Evolutionary conservation across 2,113 vertebrate genomes (phyloP), one percentile per base, ranked within the genome.

Genomic region (Bambusicola thoracicus): DNA sequence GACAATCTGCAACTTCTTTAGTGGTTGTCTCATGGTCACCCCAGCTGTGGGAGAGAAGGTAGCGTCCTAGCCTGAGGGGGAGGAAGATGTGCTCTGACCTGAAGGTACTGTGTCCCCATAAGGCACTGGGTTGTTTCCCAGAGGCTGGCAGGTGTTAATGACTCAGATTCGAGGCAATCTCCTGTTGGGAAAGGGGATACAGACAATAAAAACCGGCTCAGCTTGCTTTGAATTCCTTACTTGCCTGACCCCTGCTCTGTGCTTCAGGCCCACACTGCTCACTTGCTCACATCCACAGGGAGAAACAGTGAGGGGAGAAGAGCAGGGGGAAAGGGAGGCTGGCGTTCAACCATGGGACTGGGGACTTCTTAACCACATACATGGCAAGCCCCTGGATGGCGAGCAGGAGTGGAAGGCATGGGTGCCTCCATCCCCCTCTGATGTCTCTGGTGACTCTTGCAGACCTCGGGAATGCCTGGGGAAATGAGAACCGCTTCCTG

Each of bases 401-500:
- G 41, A 67, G 41, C 20, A 14, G 30, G 41, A 44, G 41, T 4
- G 21, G 18, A 36, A 48, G 74, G 34, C 34, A 10, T 29, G n/a
- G 38, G 30, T 32, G n/a, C 7, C 49, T 22, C 30, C 20, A 30
- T 32, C 32, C n/a, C 17, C 7, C 19, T 9, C 6, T 78, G 59
- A 78, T 8, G 24, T 61, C 84, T 27, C 61, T 16, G 78, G 46
- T 13, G 68, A 89, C 21, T 85, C 58, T 58, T 72, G 58, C 94
- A 99, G 99, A 98, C 86, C 98, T 99, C 91, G 99, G 99, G 67
- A 99, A 98, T 8, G 97, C 98, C 97, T 98, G 98, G 97, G 99
- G 98, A 85, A 99, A 99, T 43, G 98, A 99, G 96, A 99, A 98
- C 91, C 94, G 96, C 89, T 99, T 99, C 97, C 97, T 98, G 18